Evolutionary conservation across 2,888 invertebrate genomes (phyloP).

Genomic region (Drosophila kanekoi): DNA sequence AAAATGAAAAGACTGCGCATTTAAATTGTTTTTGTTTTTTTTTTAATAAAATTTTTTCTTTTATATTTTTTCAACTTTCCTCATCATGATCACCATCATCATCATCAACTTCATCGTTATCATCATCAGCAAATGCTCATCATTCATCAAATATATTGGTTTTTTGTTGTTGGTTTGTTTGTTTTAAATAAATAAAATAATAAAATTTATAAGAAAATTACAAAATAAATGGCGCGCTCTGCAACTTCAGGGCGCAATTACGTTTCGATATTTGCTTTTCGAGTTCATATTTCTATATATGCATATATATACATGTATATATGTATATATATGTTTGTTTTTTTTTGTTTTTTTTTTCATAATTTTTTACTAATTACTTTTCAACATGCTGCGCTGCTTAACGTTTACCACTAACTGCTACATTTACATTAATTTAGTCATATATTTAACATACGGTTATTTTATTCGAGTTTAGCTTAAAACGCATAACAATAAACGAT

Average conservation of each 20-base stretch:
- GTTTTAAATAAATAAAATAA: conserved; percentile 76
- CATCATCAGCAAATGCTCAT: conserved; percentile 54
- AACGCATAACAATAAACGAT: conserved; percentile 76
- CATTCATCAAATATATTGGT: conserved; percentile 53
- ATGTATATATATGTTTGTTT: conserved; percentile 8
- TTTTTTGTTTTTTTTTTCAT: conserved; percentile 31
- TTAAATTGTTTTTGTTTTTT: conserved; percentile 56
- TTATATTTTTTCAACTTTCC: conserved; percentile 71
- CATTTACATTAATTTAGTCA: conserved; percentile 68
- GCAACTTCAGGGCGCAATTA: conserved; percentile 69
- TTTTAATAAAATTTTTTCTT: conserved; percentile 68
- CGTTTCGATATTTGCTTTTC: conserved; percentile 57
- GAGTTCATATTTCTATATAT: conserved; percentile 39
- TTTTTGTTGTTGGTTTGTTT: conserved; percentile 44
- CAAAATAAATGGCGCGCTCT: conserved; percentile 66
- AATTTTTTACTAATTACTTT: conserved; percentile 51
- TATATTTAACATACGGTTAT: conserved; percentile 56
- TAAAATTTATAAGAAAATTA: conserved; percentile 68
- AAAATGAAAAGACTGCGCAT: conserved; percentile 27
- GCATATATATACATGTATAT: not conserved
- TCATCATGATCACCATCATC: conserved; percentile 61
- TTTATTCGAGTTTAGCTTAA: conserved; percentile 73
- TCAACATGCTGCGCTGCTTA: conserved; percentile 69
- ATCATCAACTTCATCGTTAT: conserved; percentile 32
- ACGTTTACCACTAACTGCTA: conserved; percentile 48